A percentile compares a stretch with the other conserved stretches of the same genome.
phyloP scores from a whole-genome alignment of 2,113 vertebrate genomes.

The Uropsilus gracilis region DNA sequence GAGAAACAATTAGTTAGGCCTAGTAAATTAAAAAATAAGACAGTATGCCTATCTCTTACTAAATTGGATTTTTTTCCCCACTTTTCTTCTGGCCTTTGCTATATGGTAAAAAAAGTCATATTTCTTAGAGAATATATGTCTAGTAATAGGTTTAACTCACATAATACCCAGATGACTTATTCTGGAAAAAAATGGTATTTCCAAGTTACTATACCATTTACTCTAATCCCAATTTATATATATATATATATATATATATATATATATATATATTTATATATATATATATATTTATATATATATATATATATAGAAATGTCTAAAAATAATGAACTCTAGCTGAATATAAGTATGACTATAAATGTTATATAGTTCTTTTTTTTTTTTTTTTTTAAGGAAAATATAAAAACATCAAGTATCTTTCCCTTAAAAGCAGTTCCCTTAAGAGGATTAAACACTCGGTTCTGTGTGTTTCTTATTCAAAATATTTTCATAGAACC shows the following conservation, averaged over 20 bases:
- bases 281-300: background rate
- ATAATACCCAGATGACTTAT: slow-evolving; percentile 44
- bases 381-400: slow-evolving; percentile 20
- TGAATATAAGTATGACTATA: slow-evolving; percentile 27
- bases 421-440: background rate
- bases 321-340: slow-evolving; percentile 65
- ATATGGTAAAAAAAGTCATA: slow-evolving; percentile 35
- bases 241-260: background rate
- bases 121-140: background rate
- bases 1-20: background rate
- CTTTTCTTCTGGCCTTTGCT: slow-evolving; percentile 69
- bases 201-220: slow-evolving; percentile 79
- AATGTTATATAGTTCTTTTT: background rate
- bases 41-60: slow-evolving; percentile 22
- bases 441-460: slow-evolving; percentile 3
- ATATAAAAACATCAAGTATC: background rate
- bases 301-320: too few species aligned
- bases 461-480: background rate
- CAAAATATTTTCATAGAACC: slow-evolving; percentile 46
- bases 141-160: slow-evolving; percentile 38
- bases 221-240: slow-evolving; percentile 70
- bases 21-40: background rate
- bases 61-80: slow-evolving; percentile 49
- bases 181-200: slow-evolving; percentile 55
- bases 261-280: background rate